Base-by-base conservation (phyloP, 2,888 invertebrate genomes). In the Marronus borbonicus region DNA sequence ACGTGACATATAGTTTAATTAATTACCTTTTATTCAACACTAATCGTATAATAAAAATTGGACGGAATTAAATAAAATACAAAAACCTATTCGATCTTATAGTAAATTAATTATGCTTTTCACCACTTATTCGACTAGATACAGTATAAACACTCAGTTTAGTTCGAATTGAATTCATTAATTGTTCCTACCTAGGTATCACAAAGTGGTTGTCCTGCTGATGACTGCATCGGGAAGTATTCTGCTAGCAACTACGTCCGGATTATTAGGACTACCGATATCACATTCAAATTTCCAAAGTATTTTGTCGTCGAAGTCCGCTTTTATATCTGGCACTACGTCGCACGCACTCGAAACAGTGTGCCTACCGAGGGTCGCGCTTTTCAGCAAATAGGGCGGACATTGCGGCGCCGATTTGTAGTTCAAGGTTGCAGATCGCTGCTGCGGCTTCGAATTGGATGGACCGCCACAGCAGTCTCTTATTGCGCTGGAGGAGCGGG, bases 281-380 rank as follows among this genome's bases (percentile, higher is more conserved):
- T 88, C 88, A 87, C 88, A 87, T 84, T 89, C 88, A 82, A 89
- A 89, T 82, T 87, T 87, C 89, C 89, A 89, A 83, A 89, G 83
- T 79, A 89, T 89, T 80, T 85, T 87, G 81, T 88, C 87, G 49
- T 88, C 97, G 94, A 36, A 97, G 95, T 78, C 96, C 93, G 5
- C 96, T 94, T n/a, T 96, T 94, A 89, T 97, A 96, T 84, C 97
- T 94, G 74, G 97, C 95, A 76, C 98, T 96, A 82, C 96, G 91
- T 88, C 98, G 95, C 83, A 98, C 87, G 28, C 96, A 96, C 81
- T 24, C 96, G 93, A 62, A 96, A 93, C 75, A 96, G 91, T 2
- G 70, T 80, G 80, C 70, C 83, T 69, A 64, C 84, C 84, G 77
- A 85, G 82, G 14, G 85, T 85, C 68, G 85, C 85, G 78, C 85